Evolutionary conservation across 1,140 invertebrate genomes (phyloP), one percentile per base, ranked within the genome.

Genomic region (Antheraea mylitta): DNA sequence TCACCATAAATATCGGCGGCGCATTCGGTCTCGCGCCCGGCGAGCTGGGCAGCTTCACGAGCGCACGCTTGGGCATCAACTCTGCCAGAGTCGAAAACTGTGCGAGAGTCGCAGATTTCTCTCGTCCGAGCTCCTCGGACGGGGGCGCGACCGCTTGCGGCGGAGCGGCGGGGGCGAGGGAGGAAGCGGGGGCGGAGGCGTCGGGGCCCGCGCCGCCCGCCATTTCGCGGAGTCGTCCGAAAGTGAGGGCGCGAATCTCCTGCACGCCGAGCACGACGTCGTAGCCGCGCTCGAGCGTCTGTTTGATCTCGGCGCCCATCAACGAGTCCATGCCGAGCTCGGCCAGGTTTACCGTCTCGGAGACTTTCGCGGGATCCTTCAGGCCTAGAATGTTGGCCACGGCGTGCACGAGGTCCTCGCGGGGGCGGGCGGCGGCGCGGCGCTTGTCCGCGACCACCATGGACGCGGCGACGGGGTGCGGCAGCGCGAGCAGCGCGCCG

Each of bases 261-360:
- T 96, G 96, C 58, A 97, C 95, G 53, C 96, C 96, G n/a, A 99
- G 88, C 0, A 97, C 94, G 36, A 99, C 84, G 87, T 99, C 98
- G 89, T 96, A 98, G 75, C 97, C 97, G 66, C 98, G 94, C 87
- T 99, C 98, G 9, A 99, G 90, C 0, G 97, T 98, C 87, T 99
- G 98, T 91, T 99, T 99, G 71, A 99, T 98, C 93, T 99, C 99
- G 0, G 99, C 98, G 67, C 98, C 98, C 98, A 99, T 99, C 45
- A 99, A 92, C 0, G 98, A 99, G 83, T 99, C 99, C 95, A 99
- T 97, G 62, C 99, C 98, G 8, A 99, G 93, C 86, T 99, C 98
- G 13, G 96, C 96, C 7, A 99, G 92, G 19, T 95, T 96, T 0
- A 95, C 94, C 7, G 94, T 94, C 38, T 94, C 90, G 64, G 96